Conservation (phyloP, 2,797 vertebrate genomes). For the Gymnoscopelus microlampas region DNA sequence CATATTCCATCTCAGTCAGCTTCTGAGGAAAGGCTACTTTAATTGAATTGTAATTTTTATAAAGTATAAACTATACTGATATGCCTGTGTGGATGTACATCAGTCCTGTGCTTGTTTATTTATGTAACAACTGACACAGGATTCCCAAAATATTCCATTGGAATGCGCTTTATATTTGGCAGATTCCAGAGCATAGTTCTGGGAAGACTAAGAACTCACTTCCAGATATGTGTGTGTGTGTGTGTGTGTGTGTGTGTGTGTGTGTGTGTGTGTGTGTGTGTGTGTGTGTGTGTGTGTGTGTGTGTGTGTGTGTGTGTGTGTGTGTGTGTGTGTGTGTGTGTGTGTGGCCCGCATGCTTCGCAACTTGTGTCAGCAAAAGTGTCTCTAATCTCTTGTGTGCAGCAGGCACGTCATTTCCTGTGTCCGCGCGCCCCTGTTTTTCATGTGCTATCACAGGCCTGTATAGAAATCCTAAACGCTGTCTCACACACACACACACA, state of each 20-base stretch:
- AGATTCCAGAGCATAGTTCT: neutral
- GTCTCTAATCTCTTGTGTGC: slow-evolving; percentile 8
- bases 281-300: slow-evolving; percentile 12
- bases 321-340: slow-evolving; percentile 10
- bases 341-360: neutral
- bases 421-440: neutral
- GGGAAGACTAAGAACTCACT: neutral
- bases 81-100: too few species aligned
- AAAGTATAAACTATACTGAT: too few species aligned
- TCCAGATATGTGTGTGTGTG: neutral
- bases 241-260: slow-evolving; percentile 13
- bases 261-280: neutral
- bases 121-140: too few species aligned
- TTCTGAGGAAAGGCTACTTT: too few species aligned
- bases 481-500: neutral
- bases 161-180: too few species aligned
- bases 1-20: too few species aligned
- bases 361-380: neutral
- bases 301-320: neutral
- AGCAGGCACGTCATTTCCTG: slow-evolving; percentile 27
- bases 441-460: too few species aligned
- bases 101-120: too few species aligned
- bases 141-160: too few species aligned
- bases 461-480: neutral
- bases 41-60: too few species aligned